Conservation (phyloP, 2,113 vertebrate genomes). For the Brevimyrus niger region DNA sequence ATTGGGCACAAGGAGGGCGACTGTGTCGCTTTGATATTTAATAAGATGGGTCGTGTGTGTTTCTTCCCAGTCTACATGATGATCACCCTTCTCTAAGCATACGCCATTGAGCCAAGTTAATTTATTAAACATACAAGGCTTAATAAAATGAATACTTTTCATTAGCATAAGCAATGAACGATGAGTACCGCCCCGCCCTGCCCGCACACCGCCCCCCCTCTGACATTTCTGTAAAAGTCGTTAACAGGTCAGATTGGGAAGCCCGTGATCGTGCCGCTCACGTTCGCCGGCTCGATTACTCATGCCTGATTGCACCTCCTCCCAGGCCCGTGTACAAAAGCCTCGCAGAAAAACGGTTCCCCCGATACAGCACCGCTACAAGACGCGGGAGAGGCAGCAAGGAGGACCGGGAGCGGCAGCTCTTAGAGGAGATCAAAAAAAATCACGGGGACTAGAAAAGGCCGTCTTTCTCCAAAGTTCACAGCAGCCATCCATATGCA, state of each 20-base stretch:
- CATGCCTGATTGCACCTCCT: constrained; percentile 35
- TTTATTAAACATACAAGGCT: constrained; percentile 32
- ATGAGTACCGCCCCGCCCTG: constrained; percentile 10
- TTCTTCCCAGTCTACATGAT: constrained; percentile 46
- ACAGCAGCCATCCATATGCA: not conserved
- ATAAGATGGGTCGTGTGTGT: constrained; percentile 47
- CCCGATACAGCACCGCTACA: constrained; percentile 10
- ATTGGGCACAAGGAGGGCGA: constrained; percentile 57
- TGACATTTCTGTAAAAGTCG: not conserved
- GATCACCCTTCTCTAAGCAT: constrained; percentile 31
- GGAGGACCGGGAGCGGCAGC: not conserved
- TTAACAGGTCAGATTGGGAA: constrained; percentile 13
- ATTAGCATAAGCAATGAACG: constrained; percentile 33
- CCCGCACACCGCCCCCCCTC: not conserved
- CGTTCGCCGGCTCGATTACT: constrained; percentile 32
- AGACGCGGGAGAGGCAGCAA: not conserved
- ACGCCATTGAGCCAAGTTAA: constrained; percentile 50
- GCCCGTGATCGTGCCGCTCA: constrained; percentile 2
- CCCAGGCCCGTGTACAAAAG: constrained; percentile 28
- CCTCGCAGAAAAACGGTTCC: constrained; percentile 45
- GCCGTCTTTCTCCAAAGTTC: not conserved
- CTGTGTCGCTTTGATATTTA: constrained; percentile 51
- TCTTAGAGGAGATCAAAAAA: not conserved
- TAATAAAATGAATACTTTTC: not conserved
- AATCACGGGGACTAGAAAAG: not conserved